Conservation (phyloP, 1,140 invertebrate species). For the Galleria mellonella region DNA sequence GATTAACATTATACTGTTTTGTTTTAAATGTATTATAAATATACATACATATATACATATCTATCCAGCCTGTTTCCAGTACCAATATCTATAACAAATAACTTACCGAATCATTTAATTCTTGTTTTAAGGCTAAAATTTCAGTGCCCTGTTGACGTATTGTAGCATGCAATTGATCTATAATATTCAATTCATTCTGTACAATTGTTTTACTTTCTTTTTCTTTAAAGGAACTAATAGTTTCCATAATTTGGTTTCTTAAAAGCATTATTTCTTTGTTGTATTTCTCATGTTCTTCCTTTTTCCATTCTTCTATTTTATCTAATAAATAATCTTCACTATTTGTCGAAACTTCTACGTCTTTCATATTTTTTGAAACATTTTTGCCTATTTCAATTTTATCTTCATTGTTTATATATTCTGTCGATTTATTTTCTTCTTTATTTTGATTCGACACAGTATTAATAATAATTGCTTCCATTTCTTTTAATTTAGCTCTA, state of each 20-base stretch:
- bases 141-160: slow-evolving; percentile 52
- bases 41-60: too few relatives aligned
- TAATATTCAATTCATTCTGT: slow-evolving; percentile 45
- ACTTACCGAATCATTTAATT: slow-evolving; percentile 38
- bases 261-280: slow-evolving; percentile 59
- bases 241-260: slow-evolving; percentile 49
- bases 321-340: slow-evolving; percentile 43
- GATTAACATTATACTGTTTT: too few relatives aligned
- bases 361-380: slow-evolving; percentile 31
- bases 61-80: too few relatives aligned
- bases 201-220: slow-evolving; percentile 24
- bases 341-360: slow-evolving; percentile 48
- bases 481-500: slow-evolving; percentile 54
- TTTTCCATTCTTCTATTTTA: slow-evolving; percentile 64
- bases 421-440: slow-evolving; percentile 7
- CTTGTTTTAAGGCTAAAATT: slow-evolving; percentile 47
- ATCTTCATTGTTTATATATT: slow-evolving; percentile 3
- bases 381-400: slow-evolving; percentile 7
- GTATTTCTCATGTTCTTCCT: slow-evolving; percentile 61
- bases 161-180: slow-evolving; percentile 47
- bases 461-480: slow-evolving; percentile 38
- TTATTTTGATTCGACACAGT: background rate
- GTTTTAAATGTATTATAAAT: too few relatives aligned
- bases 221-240: slow-evolving; percentile 47
- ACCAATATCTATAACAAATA: slow-evolving; percentile 4